These are phyloP conservation scores for Meteorus colon DNA, from an alignment of 2,888 invertebrate species.

Conservation along the genomic window DNA sequence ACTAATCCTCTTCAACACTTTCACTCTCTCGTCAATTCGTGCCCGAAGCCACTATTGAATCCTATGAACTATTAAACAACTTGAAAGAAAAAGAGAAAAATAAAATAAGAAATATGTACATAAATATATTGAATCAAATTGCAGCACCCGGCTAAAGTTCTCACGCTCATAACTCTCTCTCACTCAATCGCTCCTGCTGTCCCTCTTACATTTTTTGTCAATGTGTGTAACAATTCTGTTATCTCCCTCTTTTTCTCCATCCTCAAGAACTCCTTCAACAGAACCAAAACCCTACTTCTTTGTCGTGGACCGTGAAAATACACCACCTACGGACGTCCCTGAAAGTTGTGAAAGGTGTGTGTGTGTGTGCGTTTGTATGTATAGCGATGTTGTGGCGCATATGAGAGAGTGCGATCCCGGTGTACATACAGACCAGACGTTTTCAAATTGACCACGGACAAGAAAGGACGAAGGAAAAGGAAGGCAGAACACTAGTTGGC, in stretches of 20 bases:
- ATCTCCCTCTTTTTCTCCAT: not conserved
- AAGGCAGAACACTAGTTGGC: slow-evolving; percentile 36
- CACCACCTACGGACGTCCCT: slow-evolving; percentile 43
- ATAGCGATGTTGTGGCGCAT: slow-evolving; percentile 19
- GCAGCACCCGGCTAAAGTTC: not conserved
- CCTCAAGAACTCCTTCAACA: slow-evolving; percentile 9
- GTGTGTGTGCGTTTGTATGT: not conserved
- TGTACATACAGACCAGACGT: slow-evolving; percentile 41
- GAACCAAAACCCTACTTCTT: slow-evolving; percentile 22
- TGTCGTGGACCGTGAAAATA: slow-evolving; percentile 37
- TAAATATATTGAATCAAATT: slow-evolving; percentile 7
- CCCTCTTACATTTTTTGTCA: not conserved
- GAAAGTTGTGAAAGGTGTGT: slow-evolving; percentile 22
- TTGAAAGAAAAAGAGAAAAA: not conserved
- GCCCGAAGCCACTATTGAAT: not conserved
- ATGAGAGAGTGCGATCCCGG: slow-evolving; percentile 36
- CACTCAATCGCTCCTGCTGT: not conserved
- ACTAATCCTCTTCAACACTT: too few species aligned
- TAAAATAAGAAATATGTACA: not conserved
- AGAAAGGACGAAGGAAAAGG: slow-evolving; percentile 33
- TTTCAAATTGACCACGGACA: slow-evolving; percentile 49
- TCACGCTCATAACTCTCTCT: not conserved
- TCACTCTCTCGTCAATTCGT: too few species aligned
- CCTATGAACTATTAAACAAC: slow-evolving; percentile 3
- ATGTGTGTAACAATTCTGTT: slow-evolving; percentile 12